A percentile compares a stretch with the other conserved stretches of the same genome.
Evolutionary conservation across 1,140 invertebrate species (phyloP).

Genomic region (Meteorus sp.): DNA sequence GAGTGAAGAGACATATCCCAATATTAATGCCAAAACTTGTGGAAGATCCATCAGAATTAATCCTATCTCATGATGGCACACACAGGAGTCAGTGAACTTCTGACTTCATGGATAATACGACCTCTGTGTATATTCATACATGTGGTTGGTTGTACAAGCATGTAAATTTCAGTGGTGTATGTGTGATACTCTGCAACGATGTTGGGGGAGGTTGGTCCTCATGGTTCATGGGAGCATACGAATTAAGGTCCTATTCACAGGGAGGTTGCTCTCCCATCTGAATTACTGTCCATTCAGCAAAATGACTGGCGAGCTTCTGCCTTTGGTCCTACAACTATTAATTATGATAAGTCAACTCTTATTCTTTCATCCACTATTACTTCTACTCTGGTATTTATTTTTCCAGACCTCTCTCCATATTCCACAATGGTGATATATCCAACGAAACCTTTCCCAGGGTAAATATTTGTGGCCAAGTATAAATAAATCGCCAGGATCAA

Average conservation of each 20-base stretch:
- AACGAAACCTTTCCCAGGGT: slow-evolving; percentile 28
- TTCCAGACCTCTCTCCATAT: slow-evolving; percentile 17
- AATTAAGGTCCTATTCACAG: slow-evolving; percentile 53
- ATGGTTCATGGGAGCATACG: slow-evolving; percentile 31
- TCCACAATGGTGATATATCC: too few relatives aligned
- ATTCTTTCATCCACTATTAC: slow-evolving; percentile 7
- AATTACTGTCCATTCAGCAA: slow-evolving; percentile 50
- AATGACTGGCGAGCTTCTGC: slow-evolving; percentile 33
- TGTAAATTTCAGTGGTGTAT: background rate
- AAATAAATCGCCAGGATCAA: slow-evolving; percentile 44
- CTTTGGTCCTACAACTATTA: slow-evolving; percentile 39
- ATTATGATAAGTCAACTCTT: slow-evolving; percentile 42
- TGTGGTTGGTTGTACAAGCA: too few relatives aligned
- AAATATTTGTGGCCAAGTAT: slow-evolving; percentile 45
- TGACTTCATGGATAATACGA: too few relatives aligned
- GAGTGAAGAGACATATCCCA: background rate
- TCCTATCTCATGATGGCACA: background rate
- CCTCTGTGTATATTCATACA: too few relatives aligned
- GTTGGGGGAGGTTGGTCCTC: slow-evolving; percentile 17
- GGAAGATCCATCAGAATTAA: background rate
- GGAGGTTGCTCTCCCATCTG: slow-evolving; percentile 38
- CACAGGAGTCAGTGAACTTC: background rate
- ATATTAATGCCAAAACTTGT: background rate
- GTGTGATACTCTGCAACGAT: slow-evolving; percentile 14
- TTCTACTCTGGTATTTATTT: background rate